A percentile compares a stretch with the other conserved stretches of the same genome.
These are phyloP conservation scores for Silvanus unidentatus DNA, from an alignment of 2,888 invertebrate genomes.

Conservation along the genomic window DNA sequence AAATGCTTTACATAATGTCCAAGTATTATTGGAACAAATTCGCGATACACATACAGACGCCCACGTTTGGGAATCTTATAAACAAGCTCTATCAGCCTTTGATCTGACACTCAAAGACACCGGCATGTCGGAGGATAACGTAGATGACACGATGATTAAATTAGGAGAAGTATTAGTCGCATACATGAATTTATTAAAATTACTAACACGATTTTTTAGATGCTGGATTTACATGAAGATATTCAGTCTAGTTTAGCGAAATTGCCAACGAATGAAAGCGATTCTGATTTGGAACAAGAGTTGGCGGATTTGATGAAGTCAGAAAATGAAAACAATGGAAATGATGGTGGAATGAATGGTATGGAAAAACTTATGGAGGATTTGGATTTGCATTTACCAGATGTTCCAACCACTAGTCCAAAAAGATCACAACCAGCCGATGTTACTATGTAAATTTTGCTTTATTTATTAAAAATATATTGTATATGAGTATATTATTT, in stretches of 20 bases:
- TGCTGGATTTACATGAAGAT: constrained; percentile 54
- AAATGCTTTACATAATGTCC: constrained; percentile 55
- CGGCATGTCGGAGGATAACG: constrained; percentile 62
- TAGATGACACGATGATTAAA: constrained; percentile 67
- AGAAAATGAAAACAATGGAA: constrained; percentile 16
- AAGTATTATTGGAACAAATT: constrained; percentile 53
- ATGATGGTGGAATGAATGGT: constrained; percentile 23
- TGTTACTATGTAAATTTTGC: constrained; percentile 12
- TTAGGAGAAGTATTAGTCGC: constrained; percentile 69
- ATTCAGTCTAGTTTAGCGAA: constrained; percentile 52
- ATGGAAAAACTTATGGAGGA: constrained; percentile 28
- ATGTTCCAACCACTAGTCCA: constrained; percentile 27
- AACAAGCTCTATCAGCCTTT: constrained; percentile 63
- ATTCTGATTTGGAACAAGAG: constrained; percentile 63
- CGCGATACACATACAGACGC: constrained; percentile 54
- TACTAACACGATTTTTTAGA: constrained; percentile 40
- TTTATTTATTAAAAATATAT: constrained; percentile 4
- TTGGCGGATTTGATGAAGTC: constrained; percentile 53
- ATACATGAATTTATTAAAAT: too few species aligned
- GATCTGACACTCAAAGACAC: constrained; percentile 58
- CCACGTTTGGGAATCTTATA: constrained; percentile 55
- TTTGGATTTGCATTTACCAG: constrained; percentile 29
- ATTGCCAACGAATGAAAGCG: constrained; percentile 50
- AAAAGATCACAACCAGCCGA: constrained; percentile 7
- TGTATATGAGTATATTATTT: too few species aligned